Percentiles rank a stretch among this genome's conserved stretches.
phyloP scores from a whole-genome alignment of 92 coral and sea anemone genomes.

The Umimayanthus kanabou region DNA sequence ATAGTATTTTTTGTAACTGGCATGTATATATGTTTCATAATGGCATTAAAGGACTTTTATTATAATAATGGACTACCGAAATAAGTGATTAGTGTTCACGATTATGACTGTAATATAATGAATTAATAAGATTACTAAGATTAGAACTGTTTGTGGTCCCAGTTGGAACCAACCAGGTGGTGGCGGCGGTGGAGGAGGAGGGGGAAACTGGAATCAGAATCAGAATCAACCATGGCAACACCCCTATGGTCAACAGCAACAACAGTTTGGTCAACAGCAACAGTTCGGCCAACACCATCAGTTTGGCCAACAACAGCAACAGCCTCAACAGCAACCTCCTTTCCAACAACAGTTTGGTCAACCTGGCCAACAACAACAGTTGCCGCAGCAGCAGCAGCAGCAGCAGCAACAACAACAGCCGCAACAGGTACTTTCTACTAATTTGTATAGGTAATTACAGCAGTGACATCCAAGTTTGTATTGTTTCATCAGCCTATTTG shows the following conservation, averaged over 20 bases:
- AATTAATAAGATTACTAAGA: no score
- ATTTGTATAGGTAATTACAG: neutral
- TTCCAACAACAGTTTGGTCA: conserved; percentile 73
- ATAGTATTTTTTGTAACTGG: no score
- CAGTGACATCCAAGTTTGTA: neutral
- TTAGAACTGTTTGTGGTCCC: neutral
- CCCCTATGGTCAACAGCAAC: conserved; percentile 46
- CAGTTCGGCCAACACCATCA: conserved; percentile 57
- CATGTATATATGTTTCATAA: no score
- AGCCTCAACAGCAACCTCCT: conserved; percentile 71
- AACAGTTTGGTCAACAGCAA: conserved; percentile 69
- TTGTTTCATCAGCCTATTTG: neutral
- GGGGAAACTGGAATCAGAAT: conserved; percentile 62
- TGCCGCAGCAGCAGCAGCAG: conserved; percentile 67
- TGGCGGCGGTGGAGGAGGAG: conserved; percentile 28
- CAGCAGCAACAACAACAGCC: conserved; percentile 63
- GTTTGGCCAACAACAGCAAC: conserved; percentile 74
- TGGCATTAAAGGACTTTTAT: neutral
- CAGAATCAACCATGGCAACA: conserved; percentile 71
- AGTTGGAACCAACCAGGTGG: conserved; percentile 38
- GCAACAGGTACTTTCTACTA: conserved; percentile 50
- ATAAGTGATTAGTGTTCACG: no score
- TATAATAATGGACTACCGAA: neutral
- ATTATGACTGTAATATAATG: no score
- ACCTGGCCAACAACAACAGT: conserved; percentile 60